A percentile compares a stretch with the other conserved stretches of the same genome.
These are phyloP conservation scores for Siphamia tubifer DNA, from an alignment of 2,113 vertebrate species.

Conservation along the genomic window DNA sequence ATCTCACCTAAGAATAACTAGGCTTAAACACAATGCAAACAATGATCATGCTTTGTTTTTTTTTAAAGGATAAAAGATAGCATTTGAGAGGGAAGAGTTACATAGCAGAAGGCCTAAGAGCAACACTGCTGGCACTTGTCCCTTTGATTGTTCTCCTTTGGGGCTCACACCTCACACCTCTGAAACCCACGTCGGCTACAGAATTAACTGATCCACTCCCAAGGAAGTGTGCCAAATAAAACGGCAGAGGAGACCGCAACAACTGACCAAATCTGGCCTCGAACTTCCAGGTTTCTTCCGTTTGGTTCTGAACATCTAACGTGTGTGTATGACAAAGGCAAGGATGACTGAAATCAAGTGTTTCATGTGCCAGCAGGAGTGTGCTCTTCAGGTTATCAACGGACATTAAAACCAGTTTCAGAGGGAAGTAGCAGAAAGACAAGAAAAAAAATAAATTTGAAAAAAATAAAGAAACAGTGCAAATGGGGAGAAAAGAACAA, in stretches of 20 bases:
- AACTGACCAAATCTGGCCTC: no score
- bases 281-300: no score
- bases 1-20: constrained; percentile 90
- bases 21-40: constrained; percentile 88
- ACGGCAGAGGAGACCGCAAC: no score
- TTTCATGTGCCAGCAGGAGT: constrained; percentile 76
- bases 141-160: constrained; percentile 15
- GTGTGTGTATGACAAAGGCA: no score
- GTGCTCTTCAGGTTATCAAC: constrained; percentile 73
- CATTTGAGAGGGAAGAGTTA: constrained; percentile 89
- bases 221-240: no score
- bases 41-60: constrained; percentile 91
- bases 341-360: no score
- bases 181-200: no score
- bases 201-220: background rate
- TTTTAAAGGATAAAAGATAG: constrained; percentile 80
- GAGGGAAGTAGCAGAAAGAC: constrained; percentile 46
- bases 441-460: constrained; percentile 28
- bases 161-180: background rate
- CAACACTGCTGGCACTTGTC: constrained; percentile 91
- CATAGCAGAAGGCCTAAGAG: constrained; percentile 85
- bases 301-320: no score
- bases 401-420: constrained; percentile 69
- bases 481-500: no score
- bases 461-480: background rate